These are phyloP conservation scores for Python bivittatus DNA, from an alignment of 2,113 vertebrate species.

Conservation along the genomic window DNA sequence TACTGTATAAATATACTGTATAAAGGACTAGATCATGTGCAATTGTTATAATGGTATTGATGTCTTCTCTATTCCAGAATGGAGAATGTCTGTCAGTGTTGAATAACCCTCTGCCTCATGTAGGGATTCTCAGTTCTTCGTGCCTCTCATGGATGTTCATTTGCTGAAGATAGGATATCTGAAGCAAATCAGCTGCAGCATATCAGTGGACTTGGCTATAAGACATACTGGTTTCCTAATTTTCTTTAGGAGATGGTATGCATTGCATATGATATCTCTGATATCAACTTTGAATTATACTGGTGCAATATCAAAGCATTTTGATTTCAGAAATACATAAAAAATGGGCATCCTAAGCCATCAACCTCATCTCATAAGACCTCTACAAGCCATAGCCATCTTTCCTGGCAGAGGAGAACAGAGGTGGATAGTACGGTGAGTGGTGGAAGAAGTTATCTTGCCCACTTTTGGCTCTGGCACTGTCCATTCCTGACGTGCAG, in stretches of 20 bases:
- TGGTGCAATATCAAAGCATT: background rate
- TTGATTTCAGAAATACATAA: background rate
- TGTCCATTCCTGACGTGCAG: background rate
- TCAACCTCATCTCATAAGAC: background rate
- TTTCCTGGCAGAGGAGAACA: background rate
- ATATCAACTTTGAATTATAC: background rate
- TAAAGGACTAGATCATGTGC: background rate
- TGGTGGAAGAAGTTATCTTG: too few relatives aligned
- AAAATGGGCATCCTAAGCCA: background rate
- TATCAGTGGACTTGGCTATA: slow-evolving; percentile 70
- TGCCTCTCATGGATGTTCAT: slow-evolving; percentile 58
- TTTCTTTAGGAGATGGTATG: slow-evolving; percentile 78
- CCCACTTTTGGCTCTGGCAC: background rate
- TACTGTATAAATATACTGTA: too few relatives aligned
- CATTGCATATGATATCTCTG: background rate
- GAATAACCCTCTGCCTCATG: slow-evolving; percentile 74
- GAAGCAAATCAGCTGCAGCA: slow-evolving; percentile 74
- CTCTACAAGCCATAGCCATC: background rate
- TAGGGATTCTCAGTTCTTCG: slow-evolving; percentile 75
- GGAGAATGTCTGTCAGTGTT: slow-evolving; percentile 77
- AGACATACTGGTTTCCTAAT: slow-evolving; percentile 72
- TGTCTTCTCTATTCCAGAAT: slow-evolving; percentile 58
- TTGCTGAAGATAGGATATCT: slow-evolving; percentile 68
- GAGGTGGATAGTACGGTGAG: too few relatives aligned
- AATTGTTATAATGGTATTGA: fast-evolving